phyloP scores from a whole-genome alignment of 2,113 vertebrate genomes.

The Etheostoma spectabile region DNA sequence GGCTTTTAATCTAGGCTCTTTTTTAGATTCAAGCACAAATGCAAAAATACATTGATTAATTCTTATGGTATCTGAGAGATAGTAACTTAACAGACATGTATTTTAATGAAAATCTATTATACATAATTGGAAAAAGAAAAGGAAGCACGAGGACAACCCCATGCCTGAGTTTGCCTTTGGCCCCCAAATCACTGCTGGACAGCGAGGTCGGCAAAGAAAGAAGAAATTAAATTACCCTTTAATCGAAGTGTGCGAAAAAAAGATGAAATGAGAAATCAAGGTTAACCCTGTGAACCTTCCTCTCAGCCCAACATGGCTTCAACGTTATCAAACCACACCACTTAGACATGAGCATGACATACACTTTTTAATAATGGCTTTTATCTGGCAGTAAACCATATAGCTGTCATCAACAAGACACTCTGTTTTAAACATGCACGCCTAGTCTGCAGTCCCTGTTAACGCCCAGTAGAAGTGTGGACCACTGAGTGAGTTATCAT shows the following conservation, averaged over 20 bases:
- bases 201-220: slow-evolving; percentile 22
- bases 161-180: background rate
- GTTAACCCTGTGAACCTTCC: slow-evolving; percentile 20
- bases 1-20: background rate
- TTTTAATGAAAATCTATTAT: no score
- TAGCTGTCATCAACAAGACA: slow-evolving; percentile 49
- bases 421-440: slow-evolving; percentile 22
- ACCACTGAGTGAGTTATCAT: slow-evolving; percentile 60
- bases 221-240: slow-evolving; percentile 43
- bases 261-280: slow-evolving; percentile 32
- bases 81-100: no score
- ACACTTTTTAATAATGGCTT: slow-evolving; percentile 53
- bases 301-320: slow-evolving; percentile 23
- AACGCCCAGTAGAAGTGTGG: slow-evolving; percentile 19
- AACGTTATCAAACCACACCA: slow-evolving; percentile 37
- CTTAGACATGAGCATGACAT: slow-evolving; percentile 48
- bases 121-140: background rate
- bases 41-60: no score
- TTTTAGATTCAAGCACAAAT: background rate
- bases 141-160: background rate
- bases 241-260: slow-evolving; percentile 15
- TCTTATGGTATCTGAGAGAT: no score
- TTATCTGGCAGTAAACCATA: slow-evolving; percentile 48
- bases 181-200: background rate
- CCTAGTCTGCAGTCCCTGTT: slow-evolving; percentile 19